Conservation (phyloP, 2,888 invertebrate genomes). For the Tipula confusa region DNA sequence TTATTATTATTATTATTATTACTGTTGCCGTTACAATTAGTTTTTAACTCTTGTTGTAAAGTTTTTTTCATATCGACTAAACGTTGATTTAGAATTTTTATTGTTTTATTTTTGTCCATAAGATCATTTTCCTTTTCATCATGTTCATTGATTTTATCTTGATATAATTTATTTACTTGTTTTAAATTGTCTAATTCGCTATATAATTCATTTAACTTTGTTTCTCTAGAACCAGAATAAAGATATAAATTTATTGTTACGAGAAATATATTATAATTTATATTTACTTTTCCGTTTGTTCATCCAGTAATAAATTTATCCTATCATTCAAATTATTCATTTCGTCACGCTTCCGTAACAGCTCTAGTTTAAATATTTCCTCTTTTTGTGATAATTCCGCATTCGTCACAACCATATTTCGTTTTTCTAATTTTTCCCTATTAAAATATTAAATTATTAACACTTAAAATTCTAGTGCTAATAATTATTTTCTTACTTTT, state of each 20-base stretch:
- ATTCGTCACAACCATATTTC: constrained; percentile 68
- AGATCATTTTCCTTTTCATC: constrained; percentile 53
- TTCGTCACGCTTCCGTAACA: constrained; percentile 65
- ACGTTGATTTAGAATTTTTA: constrained; percentile 82
- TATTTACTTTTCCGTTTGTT: constrained; percentile 32
- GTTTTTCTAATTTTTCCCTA: constrained; percentile 70
- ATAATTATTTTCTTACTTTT: constrained; percentile 36
- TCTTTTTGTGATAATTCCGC: constrained; percentile 78
- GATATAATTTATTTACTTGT: constrained; percentile 38
- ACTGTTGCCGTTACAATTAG: constrained; percentile 44
- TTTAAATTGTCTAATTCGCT: constrained; percentile 40
- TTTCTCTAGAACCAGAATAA: background rate
- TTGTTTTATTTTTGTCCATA: constrained; percentile 65
- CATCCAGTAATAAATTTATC: constrained; percentile 49
- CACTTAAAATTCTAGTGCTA: background rate
- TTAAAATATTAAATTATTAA: constrained; percentile 36
- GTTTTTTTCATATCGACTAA: constrained; percentile 88
- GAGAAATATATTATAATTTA: background rate
- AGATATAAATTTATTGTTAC: background rate
- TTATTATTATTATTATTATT: constrained; percentile 27
- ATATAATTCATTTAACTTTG: constrained; percentile 40
- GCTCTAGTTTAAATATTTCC: constrained; percentile 69
- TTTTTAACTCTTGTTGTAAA: constrained; percentile 72
- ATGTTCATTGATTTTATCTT: constrained; percentile 54
- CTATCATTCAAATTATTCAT: constrained; percentile 54